Conservation (phyloP, 2,888 invertebrate species). For the Scaptomyza caliginosa region DNA sequence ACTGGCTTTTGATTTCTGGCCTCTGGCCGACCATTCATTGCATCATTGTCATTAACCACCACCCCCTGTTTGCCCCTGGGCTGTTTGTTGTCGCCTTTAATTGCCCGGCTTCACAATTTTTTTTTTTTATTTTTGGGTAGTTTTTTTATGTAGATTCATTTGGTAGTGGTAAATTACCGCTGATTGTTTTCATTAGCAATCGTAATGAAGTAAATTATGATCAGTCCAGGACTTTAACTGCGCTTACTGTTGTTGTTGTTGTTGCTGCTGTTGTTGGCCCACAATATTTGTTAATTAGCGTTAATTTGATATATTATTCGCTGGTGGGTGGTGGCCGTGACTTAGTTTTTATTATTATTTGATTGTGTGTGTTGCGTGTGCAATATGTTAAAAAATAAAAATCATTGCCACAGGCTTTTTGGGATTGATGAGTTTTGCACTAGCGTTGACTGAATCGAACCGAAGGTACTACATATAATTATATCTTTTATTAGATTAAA, state of each 20-base stretch:
- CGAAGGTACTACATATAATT: no score
- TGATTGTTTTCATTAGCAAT: constrained; percentile 76
- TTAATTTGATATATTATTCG: constrained; percentile 62
- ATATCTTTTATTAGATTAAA: no score
- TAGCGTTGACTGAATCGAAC: no score
- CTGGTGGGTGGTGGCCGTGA: constrained; percentile 21
- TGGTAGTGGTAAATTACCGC: constrained; percentile 58
- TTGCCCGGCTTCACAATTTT: constrained; percentile 45
- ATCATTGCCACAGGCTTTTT: constrained; percentile 4
- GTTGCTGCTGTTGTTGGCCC: constrained; percentile 18
- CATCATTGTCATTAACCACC: constrained; percentile 72
- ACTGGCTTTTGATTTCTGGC: constrained; percentile 73
- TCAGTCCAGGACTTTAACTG: constrained; percentile 49
- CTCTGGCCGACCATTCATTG: constrained; percentile 45
- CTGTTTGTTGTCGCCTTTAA: constrained; percentile 78
- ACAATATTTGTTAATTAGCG: constrained; percentile 68
- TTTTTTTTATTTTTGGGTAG: constrained; percentile 37
- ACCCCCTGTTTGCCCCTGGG: constrained; percentile 51
- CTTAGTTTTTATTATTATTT: constrained; percentile 52
- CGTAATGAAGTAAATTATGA: constrained; percentile 74
- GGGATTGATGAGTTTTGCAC: no score
- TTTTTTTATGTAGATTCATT: constrained; percentile 62
- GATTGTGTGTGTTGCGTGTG: constrained; percentile 37
- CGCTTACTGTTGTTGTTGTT: constrained; percentile 10
- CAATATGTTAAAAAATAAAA: constrained; percentile 45